Conservation (phyloP, 2,113 vertebrate species). For the Serilophus lunatus region DNA sequence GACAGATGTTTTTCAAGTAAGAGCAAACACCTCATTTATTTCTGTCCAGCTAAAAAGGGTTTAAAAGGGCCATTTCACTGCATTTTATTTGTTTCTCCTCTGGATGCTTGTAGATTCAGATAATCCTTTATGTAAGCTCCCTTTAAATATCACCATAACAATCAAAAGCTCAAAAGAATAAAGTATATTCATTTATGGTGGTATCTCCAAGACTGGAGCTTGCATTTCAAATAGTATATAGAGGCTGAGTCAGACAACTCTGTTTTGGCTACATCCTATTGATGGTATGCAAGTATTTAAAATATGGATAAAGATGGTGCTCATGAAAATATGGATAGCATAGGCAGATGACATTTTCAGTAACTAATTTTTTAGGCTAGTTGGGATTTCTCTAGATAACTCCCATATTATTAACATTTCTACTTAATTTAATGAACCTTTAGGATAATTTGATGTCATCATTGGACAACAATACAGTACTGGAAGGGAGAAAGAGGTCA, state of each 20-base stretch:
- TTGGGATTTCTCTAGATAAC: not conserved
- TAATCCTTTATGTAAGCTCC: not conserved
- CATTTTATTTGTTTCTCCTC: not conserved
- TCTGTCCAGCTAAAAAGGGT: not conserved
- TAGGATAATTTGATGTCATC: not conserved
- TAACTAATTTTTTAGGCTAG: not conserved
- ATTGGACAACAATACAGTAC: not conserved
- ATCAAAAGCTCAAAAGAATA: not conserved
- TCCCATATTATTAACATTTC: not conserved
- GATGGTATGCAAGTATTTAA: slow-evolving; percentile 42
- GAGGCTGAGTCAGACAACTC: slow-evolving; percentile 42
- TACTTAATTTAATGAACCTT: not conserved
- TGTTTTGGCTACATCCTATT: slow-evolving; percentile 45
- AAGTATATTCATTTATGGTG: not conserved
- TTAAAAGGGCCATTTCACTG: not conserved
- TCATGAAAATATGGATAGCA: slow-evolving; percentile 8
- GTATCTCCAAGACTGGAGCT: not conserved
- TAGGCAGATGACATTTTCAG: not conserved
- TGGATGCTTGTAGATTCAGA: not conserved
- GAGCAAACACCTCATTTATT: not conserved
- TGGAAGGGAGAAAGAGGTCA: not conserved
- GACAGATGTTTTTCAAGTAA: not conserved
- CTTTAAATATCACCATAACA: not conserved
- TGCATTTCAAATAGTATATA: slow-evolving; percentile 34
- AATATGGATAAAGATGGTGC: not conserved